Conservation (phyloP, 2,888 invertebrate species). For the Cyrtodaria siliqua region DNA sequence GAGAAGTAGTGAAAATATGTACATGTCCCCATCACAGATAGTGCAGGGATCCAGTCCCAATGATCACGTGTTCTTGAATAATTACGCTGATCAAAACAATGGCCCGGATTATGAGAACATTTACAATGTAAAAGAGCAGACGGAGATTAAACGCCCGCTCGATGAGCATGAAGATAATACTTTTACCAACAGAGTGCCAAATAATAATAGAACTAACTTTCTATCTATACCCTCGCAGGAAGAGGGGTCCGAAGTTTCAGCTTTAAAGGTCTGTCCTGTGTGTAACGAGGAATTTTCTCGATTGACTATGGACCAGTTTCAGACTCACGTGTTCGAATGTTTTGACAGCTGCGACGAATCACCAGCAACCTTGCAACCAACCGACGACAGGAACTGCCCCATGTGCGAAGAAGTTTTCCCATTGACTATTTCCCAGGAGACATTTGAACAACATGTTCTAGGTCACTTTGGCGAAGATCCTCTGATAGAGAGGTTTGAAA, state of each 20-base stretch:
- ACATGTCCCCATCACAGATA: too few relatives aligned
- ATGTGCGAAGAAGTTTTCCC: conserved; percentile 77
- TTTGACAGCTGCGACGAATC: conserved; percentile 72
- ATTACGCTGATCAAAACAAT: neutral
- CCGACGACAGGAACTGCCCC: conserved; percentile 72
- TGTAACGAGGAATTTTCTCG: conserved; percentile 75
- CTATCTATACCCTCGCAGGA: neutral
- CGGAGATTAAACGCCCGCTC: conserved; percentile 22
- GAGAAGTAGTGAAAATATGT: too few relatives aligned
- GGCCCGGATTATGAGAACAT: conserved; percentile 61
- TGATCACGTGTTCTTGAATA: too few relatives aligned
- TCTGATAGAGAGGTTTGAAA: conserved; percentile 70
- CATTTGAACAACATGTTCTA: conserved; percentile 79
- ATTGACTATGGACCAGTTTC: conserved; percentile 78
- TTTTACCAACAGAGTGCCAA: neutral
- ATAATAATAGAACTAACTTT: neutral
- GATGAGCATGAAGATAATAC: conserved; percentile 31
- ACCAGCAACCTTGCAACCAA: conserved; percentile 53
- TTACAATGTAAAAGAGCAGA: conserved; percentile 19
- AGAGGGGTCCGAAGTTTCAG: conserved; percentile 22
- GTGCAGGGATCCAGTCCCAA: too few relatives aligned
- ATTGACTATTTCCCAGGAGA: conserved; percentile 65
- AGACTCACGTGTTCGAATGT: conserved; percentile 80
- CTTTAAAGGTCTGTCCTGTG: conserved; percentile 74
- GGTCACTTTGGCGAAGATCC: conserved; percentile 79